Evolutionary conservation across 2,888 invertebrate species (phyloP).

Genomic region (Bruchidius siliquastri): DNA sequence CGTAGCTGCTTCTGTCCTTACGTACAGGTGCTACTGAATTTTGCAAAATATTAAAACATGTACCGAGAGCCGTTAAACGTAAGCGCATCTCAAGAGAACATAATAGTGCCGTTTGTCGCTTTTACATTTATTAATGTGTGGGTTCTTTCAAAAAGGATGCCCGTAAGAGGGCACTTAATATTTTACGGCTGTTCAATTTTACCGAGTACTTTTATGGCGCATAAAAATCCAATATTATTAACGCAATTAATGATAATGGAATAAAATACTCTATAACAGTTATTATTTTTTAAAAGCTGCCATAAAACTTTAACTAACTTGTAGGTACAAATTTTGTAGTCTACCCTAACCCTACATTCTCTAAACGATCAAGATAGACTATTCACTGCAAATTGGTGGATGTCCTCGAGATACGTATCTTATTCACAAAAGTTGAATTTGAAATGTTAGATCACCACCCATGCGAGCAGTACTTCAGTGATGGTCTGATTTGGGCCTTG

Average conservation of each 20-base stretch:
- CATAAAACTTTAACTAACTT: conserved; percentile 18
- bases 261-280: conserved; percentile 12
- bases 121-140: conserved; percentile 17
- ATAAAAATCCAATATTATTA: conserved; percentile 25
- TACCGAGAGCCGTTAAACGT: not conserved
- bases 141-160: conserved; percentile 17
- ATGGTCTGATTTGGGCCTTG: no score
- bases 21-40: not conserved
- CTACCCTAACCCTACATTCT: not conserved
- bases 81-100: not conserved
- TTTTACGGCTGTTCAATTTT: conserved; percentile 25
- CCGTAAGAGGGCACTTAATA: conserved; percentile 23
- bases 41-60: not conserved
- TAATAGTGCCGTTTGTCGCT: conserved; percentile 7
- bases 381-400: no score
- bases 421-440: no score
- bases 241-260: conserved; percentile 24
- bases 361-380: not conserved
- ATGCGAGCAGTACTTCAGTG: no score
- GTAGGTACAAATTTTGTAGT: conserved; percentile 12
- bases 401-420: no score
- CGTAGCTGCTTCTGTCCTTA: not conserved
- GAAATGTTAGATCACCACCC: no score
- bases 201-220: conserved; percentile 23
- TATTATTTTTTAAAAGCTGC: conserved; percentile 12